Conservation (phyloP, 2,888 invertebrate species). For the Harpalus rubripes region DNA sequence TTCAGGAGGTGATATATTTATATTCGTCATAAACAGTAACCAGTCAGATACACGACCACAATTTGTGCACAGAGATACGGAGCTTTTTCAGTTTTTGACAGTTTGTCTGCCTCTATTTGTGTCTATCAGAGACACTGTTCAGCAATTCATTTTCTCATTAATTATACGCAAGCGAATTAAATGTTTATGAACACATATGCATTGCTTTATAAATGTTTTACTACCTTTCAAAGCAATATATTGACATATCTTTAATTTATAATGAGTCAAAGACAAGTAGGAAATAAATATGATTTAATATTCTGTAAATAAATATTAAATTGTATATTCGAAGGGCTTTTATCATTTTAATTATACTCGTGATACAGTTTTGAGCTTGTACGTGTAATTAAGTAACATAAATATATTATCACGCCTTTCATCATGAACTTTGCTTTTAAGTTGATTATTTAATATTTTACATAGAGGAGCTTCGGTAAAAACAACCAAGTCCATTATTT, state of each 20-base stretch:
- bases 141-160: slow-evolving; percentile 13
- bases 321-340: neutral
- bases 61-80: slow-evolving; percentile 28
- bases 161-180: slow-evolving; percentile 21
- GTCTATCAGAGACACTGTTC: neutral
- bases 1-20: slow-evolving; percentile 46
- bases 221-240: neutral
- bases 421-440: neutral
- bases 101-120: neutral
- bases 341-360: neutral
- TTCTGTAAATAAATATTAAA: slow-evolving; percentile 7
- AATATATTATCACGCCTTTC: neutral
- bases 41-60: slow-evolving; percentile 32
- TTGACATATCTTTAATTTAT: slow-evolving; percentile 2
- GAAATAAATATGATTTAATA: neutral
- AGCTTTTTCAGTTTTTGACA: slow-evolving; percentile 53
- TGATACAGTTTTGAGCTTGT: neutral
- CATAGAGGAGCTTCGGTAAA: neutral
- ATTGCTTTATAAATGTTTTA: neutral
- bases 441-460: neutral
- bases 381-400: neutral
- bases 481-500: too few relatives aligned
- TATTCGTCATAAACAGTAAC: slow-evolving; percentile 51
- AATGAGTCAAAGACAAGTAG: neutral
- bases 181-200: neutral